A percentile compares a stretch with the other conserved stretches of the same genome.
These are phyloP conservation scores for Neotoxoptera formosana DNA, from an alignment of 1,140 invertebrate genomes.

Conservation along the genomic window DNA sequence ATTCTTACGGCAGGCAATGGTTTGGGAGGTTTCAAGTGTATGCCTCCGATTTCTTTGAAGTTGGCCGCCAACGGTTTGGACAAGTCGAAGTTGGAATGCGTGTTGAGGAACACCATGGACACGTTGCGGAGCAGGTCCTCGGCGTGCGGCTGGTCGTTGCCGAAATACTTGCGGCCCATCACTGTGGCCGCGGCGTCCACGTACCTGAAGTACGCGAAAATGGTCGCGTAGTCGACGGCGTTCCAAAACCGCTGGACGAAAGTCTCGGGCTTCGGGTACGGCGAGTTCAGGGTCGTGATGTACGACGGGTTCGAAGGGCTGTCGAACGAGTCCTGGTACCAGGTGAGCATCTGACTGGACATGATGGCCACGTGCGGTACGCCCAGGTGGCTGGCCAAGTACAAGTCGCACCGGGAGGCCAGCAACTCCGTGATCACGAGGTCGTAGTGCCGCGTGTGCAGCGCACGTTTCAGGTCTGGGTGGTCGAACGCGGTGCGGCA, in stretches of 20 bases:
- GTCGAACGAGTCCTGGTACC: slow-evolving; percentile 64
- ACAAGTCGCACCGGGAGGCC: slow-evolving; percentile 59
- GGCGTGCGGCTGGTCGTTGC: slow-evolving; percentile 68
- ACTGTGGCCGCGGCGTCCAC: neutral
- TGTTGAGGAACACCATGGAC: slow-evolving; percentile 68
- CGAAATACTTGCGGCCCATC: slow-evolving; percentile 65
- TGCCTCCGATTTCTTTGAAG: slow-evolving; percentile 62
- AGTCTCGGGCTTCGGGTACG: slow-evolving; percentile 58
- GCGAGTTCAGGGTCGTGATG: slow-evolving; percentile 55
- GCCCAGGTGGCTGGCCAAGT: slow-evolving; percentile 63
- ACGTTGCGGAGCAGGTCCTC: slow-evolving; percentile 63
- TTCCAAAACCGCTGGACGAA: slow-evolving; percentile 41
- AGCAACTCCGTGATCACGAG: slow-evolving; percentile 60
- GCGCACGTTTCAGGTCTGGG: neutral
- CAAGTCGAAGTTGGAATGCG: slow-evolving; percentile 67
- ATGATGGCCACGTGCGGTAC: slow-evolving; percentile 64
- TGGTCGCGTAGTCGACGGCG: neutral
- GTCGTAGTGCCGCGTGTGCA: slow-evolving; percentile 58
- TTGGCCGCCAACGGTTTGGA: slow-evolving; percentile 64
- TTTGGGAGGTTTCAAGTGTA: slow-evolving; percentile 61
- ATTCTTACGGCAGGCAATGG: slow-evolving; percentile 62
- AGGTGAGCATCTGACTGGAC: slow-evolving; percentile 61
- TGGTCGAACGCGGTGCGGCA: neutral
- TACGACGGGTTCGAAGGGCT: slow-evolving; percentile 60
- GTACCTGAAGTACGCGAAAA: neutral